Base-by-base conservation (phyloP, 2,113 vertebrate species). In the Ondatra zibethicus region DNA sequence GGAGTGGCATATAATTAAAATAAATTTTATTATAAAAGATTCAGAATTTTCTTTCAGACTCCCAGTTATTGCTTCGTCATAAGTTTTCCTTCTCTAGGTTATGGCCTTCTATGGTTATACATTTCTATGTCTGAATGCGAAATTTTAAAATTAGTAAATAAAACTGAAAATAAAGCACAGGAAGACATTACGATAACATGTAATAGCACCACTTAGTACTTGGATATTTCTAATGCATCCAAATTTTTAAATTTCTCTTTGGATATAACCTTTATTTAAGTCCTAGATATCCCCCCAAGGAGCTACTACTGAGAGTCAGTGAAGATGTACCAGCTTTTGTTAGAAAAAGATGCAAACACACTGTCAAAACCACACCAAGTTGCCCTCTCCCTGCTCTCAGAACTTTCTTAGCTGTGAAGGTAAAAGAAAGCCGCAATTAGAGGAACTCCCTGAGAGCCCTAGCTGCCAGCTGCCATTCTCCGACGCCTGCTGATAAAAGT, bases 401-500 rank as follows among this genome's bases (percentile, higher is more conserved):
- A 98, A 93, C 72, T 98, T 97, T 89, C 97, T 93, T 96, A 97
- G 92, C 96, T 97, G 88, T 95, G 89, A 92, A 97, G 94, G 92
- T 96, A 95, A 96, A 98, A 97, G 86, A 97, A 97, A 96, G 94
- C 52, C 58, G 89, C 81, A 98, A 98, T 98, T 98, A 98, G 97
- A 98, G 97, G 96, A 98, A 98, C 95, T 97, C 97, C 94, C 96
- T 97, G 96, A 98, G 97, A 98, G 97, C 96, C 98, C 98, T 98
- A 96, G 98, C 98, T 98, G 98, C 98, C 98, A 98, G 97, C 98
- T 98, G 98, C 96, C 98, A 98, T 98, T 98, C 96, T 9, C 94
- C 47, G 97, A 98, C 98, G 91, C 98, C 98, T 98, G 98, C 98
- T 98, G 98, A 98, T 98, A 98, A 98, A 98, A 98, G 96, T 98